Percentiles rank a stretch among this genome's conserved stretches.
These are phyloP conservation scores for Heterochromis multidens DNA, from an alignment of 2,113 vertebrate species.

Conservation along the genomic window DNA sequence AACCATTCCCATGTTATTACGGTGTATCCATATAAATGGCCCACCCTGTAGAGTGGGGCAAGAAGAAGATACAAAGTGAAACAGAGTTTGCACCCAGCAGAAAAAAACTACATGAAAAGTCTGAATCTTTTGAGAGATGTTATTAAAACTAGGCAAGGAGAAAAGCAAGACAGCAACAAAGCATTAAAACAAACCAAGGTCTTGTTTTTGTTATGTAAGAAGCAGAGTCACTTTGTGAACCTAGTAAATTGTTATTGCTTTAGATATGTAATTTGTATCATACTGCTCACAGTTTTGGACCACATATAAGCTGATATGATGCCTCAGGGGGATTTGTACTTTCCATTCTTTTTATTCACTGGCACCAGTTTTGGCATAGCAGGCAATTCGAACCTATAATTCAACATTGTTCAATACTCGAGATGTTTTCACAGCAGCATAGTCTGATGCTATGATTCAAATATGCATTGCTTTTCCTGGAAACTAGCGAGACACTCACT, in stretches of 20 bases:
- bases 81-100: neutral
- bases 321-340: neutral
- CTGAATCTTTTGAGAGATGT: neutral
- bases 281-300: neutral
- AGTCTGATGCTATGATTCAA: neutral
- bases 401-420: neutral
- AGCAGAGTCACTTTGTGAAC: neutral
- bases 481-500: slow-evolving; percentile 78
- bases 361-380: neutral
- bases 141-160: neutral
- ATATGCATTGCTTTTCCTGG: neutral
- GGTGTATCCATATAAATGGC: too few species aligned
- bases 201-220: neutral
- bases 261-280: neutral
- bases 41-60: slow-evolving; percentile 17
- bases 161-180: neutral
- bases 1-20: too few species aligned
- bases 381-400: neutral
- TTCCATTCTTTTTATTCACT: neutral
- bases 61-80: slow-evolving; percentile 1
- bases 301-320: neutral
- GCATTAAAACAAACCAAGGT: neutral
- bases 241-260: neutral
- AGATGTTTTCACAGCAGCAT: neutral
- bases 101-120: neutral